Conservation (phyloP, 2,797 vertebrate species). For the Clarias fuscus region DNA sequence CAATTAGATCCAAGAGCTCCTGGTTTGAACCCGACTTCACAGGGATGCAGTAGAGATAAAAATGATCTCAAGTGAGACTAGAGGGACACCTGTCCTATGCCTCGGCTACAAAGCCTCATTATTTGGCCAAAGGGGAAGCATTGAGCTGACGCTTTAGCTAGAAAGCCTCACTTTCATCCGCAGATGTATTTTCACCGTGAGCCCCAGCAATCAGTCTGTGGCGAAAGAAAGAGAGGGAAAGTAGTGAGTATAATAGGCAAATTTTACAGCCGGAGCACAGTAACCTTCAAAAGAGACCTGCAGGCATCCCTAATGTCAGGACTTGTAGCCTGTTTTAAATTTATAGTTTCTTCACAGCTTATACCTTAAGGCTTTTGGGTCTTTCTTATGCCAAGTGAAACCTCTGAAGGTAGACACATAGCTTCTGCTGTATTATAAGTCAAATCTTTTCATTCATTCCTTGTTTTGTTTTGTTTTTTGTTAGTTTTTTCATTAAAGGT, state of each 20-base stretch:
- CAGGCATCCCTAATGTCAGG: slow-evolving; percentile 25
- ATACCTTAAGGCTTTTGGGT: slow-evolving; percentile 10
- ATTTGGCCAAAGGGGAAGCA: not conserved
- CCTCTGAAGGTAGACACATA: slow-evolving; percentile 1
- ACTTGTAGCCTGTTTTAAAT: slow-evolving; percentile 29
- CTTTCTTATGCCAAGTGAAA: not conserved
- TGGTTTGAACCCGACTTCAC: not conserved
- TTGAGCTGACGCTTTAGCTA: not conserved
- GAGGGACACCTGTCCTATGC: not conserved
- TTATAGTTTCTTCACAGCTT: slow-evolving; percentile 9
- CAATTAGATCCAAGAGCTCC: not conserved
- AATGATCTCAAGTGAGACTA: slow-evolving; percentile 5
- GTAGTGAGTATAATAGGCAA: slow-evolving; percentile 9
- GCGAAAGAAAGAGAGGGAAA: not conserved
- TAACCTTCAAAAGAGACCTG: slow-evolving; percentile 36
- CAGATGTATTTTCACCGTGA: slow-evolving; percentile 1
- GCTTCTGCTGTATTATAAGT: not conserved
- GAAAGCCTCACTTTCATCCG: slow-evolving; percentile 11
- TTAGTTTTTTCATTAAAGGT: not conserved
- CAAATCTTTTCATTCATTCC: no score
- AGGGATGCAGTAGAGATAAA: not conserved
- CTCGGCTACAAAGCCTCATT: not conserved
- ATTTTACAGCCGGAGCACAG: slow-evolving; percentile 4
- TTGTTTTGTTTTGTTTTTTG: no score
- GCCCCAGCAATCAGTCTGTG: slow-evolving; percentile 11